Conservation (phyloP, 2,113 vertebrate species). For the Petrocephalus microphthalmus region DNA sequence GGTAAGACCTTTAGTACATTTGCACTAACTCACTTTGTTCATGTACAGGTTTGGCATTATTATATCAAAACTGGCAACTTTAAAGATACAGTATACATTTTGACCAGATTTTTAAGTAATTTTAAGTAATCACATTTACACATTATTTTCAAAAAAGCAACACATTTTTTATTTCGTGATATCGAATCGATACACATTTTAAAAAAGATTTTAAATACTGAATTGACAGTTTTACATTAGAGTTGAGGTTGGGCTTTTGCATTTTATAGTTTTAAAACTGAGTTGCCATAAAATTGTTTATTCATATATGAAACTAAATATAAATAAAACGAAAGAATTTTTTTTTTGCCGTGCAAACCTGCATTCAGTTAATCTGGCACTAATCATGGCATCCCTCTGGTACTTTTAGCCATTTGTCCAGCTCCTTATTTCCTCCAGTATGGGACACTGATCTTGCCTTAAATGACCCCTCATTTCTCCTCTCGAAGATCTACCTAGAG, state of each 20-base stretch:
- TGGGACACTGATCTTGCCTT: not conserved
- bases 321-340: not conserved
- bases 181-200: not conserved
- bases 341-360: not conserved
- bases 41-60: not conserved
- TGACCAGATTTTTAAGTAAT: not conserved
- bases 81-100: not conserved
- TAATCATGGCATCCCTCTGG: not conserved
- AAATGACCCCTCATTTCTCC: not conserved
- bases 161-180: not conserved
- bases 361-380: not conserved
- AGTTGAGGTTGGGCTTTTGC: not conserved
- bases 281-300: not conserved
- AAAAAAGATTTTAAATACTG: not conserved
- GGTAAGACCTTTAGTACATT: too few relatives aligned
- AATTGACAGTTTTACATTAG: not conserved
- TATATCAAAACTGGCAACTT: not conserved
- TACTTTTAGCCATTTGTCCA: not conserved
- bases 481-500: not conserved
- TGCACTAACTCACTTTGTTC: not conserved
- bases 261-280: not conserved
- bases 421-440: not conserved
- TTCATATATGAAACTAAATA: not conserved
- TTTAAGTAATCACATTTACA: not conserved
- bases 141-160: not conserved